Evolutionary conservation across 2,888 invertebrate genomes (phyloP).

Genomic region (Coleophora deauratella): DNA sequence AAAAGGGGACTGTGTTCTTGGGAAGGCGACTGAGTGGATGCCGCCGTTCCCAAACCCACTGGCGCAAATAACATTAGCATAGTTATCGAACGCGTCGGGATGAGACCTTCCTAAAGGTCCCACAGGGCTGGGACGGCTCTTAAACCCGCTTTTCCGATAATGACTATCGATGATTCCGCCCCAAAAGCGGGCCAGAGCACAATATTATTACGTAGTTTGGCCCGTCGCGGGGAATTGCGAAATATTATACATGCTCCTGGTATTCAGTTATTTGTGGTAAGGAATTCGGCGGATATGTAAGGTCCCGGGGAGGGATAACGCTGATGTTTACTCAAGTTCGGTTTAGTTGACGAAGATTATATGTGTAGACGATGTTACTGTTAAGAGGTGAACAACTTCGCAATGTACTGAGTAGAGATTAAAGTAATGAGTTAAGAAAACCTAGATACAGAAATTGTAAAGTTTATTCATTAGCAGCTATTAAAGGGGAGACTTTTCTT

Average conservation of each 20-base stretch:
- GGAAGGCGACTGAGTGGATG: constrained; percentile 52
- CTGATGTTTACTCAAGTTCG: constrained; percentile 3
- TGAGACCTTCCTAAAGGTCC: constrained; percentile 70
- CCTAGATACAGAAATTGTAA: no score
- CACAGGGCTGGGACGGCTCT: constrained; percentile 61
- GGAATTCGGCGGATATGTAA: constrained; percentile 30
- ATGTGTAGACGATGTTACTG: no score
- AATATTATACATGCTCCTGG: constrained; percentile 49
- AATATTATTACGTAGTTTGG: constrained; percentile 68
- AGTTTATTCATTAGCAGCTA: no score
- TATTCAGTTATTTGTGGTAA: constrained; percentile 51
- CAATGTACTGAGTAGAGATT: no score
- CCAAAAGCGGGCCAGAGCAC: constrained; percentile 58
- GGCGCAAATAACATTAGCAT: constrained; percentile 73
- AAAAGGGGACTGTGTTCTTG: constrained; percentile 13
- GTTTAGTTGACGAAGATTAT: background rate
- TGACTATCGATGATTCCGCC: constrained; percentile 71
- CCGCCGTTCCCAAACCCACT: constrained; percentile 51
- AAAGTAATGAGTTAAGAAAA: no score
- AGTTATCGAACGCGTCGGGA: constrained; percentile 70
- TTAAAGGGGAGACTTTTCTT: no score
- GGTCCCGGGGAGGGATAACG: constrained; percentile 12
- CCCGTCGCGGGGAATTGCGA: constrained; percentile 59
- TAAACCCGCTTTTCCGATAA: constrained; percentile 71
- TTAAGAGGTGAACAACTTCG: no score